Evolutionary conservation across 2,113 vertebrate species (phyloP), one percentile per base, ranked within the genome.

Genomic region (Raja brachyura): DNA sequence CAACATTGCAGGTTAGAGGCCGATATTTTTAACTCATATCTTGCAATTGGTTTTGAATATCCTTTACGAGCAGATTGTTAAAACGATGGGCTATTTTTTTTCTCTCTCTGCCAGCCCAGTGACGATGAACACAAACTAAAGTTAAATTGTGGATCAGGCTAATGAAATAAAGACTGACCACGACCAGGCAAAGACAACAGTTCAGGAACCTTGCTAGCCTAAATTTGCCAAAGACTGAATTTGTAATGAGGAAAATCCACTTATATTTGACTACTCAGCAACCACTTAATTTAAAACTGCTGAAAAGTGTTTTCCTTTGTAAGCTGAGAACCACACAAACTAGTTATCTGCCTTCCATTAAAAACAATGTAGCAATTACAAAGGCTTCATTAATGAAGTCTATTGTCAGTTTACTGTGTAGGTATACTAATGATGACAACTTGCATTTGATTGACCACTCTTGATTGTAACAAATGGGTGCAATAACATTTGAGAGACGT

Each of bases 161-260:
- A 18, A 73, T 73, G 33, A 73, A 70, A 73, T 54, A 68, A 92
- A 92, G 66, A 39, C 63, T 92, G 88, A 92, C 61, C 25, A 22
- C 66, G 73, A 16, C n/a, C 14, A 68, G 54, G 33, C 63, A 70
- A 54, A 92, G 68, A 92, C 11, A 92, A 92, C 90, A 92, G 68
- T 11, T 74, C 39, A 54, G 90, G 66, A 92, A 25, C 20, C 3
- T 92, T 73, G 39, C 68, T 13, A 5, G 90, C 68, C 70, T 25
- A 92, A 92, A 68, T 4, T 22, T 70, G 88, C 13, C 61, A 90
- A 66, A 90, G 63, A 90, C 16, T 70, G 20, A 68, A 90, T 33
- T 90, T 66, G 22, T 31, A 11, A 68, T 68, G 66, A 68, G 66
- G n/a, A 33, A 88, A 88, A 66, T 88, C 13, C 4, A 90, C 4